Evolutionary conservation across 1,140 invertebrate genomes (phyloP).

Genomic region (Augochlora pura): DNA sequence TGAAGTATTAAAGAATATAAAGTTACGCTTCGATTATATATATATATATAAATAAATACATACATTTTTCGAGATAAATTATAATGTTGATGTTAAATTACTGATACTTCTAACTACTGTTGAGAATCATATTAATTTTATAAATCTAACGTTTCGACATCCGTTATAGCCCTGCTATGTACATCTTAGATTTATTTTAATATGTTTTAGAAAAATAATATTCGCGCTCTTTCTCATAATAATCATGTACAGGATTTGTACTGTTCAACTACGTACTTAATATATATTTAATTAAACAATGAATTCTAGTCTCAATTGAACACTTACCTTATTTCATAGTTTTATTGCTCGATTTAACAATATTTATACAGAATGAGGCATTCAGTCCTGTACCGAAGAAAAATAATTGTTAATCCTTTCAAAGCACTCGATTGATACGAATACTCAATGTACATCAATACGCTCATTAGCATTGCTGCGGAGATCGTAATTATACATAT

Average conservation of each 20-base stretch:
- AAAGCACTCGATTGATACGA: not conserved
- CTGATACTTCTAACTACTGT: conserved; percentile 7
- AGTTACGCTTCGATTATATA: not conserved
- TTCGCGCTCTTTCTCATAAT: conserved; percentile 10
- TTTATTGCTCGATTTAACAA: conserved; percentile 6
- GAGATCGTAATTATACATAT: not conserved
- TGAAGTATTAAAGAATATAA: conserved; percentile 11
- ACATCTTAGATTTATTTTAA: not conserved
- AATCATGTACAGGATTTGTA: conserved; percentile 32
- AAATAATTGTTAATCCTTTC: not conserved
- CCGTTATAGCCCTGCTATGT: not conserved
- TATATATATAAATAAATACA: not conserved
- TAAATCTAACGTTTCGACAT: not conserved
- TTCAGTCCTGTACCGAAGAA: not conserved
- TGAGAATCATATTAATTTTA: conserved; percentile 26
- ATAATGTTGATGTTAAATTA: not conserved
- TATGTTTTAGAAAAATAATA: conserved; percentile 14
- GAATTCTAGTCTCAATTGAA: conserved; percentile 29
- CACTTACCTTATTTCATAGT: conserved; percentile 46
- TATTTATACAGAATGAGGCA: conserved; percentile 25
- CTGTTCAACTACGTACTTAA: conserved; percentile 1
- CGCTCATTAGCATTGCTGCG: no score
- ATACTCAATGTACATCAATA: no score
- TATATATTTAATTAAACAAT: conserved; percentile 16
- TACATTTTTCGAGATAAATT: conserved; percentile 14